phyloP scores from a whole-genome alignment of 2,797 vertebrate genomes.

The Acanthornis magna region DNA sequence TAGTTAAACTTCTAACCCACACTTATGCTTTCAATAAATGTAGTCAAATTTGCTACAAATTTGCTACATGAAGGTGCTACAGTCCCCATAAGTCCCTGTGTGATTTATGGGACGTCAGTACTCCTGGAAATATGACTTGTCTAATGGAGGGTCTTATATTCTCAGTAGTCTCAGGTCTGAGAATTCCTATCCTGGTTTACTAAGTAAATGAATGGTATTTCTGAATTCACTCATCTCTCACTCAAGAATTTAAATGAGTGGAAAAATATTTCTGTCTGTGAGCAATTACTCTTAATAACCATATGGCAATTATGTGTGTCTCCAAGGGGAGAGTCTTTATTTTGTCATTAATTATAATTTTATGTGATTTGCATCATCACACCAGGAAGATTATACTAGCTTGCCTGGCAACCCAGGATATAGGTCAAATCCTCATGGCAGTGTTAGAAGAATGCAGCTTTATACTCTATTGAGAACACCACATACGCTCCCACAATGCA shows the following conservation, averaged over 20 bases:
- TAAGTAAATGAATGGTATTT: neutral
- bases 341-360: conserved; percentile 64
- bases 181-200: neutral
- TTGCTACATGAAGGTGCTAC: neutral
- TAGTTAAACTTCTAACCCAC: neutral
- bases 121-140: neutral
- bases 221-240: neutral
- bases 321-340: conserved; percentile 45
- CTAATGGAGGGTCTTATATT: neutral
- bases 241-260: neutral
- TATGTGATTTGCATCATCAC: conserved; percentile 49
- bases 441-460: conserved; percentile 22
- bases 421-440: conserved; percentile 46
- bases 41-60: neutral
- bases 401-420: conserved; percentile 45
- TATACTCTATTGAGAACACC: neutral
- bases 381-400: conserved; percentile 9
- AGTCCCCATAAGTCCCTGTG: neutral
- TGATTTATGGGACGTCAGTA: neutral
- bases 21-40: neutral
- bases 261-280: conserved; percentile 45
- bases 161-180: neutral
- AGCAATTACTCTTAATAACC: conserved; percentile 60
- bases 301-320: conserved; percentile 47
- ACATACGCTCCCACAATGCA: conserved; percentile 3